Evolutionary conservation across 2,888 invertebrate species (phyloP), one percentile per base, ranked within the genome.

Genomic region (Phaonia tiefii): DNA sequence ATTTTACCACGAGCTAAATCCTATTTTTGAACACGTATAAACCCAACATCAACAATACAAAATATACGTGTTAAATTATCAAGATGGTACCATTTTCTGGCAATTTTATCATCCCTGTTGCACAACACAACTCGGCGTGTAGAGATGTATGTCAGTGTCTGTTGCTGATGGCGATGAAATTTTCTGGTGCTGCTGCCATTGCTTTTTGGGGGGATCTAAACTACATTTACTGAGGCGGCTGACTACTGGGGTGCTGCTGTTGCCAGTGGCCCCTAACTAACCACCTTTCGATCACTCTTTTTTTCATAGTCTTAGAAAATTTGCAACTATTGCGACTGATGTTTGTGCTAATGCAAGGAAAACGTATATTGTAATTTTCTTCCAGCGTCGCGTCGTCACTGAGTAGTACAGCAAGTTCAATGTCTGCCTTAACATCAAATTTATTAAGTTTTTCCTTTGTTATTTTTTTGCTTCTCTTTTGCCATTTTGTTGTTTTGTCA

Each of bases 391-490:
- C n/a, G 3, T 31, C 31, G 31, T 31, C 31, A 3, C 8, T 3
- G 31, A 5, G 37, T 39, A 51, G 37, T 31, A 42, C 15, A 22
- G 37, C 76, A 78, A 78, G 78, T 81, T 81, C 75, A 78, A 81
- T 78, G 81, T 75, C 81, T 81, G 77, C 74, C 71, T 71, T 71
- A 74, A 78, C 67, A 69, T 58, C 42, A 26, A 72, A 63, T 49
- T 31, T 71, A 75, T 69, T 46, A 78, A 75, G 72, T n/a, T 81
- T 54, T 81, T 81, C 76, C 63, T 74, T 81, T 67, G 78, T 78
- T 81, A 75, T 81, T 60, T 60, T 39, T 25, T 54, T 17, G 25
- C 13, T 31, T 31, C 17, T 20, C 20, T 8, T 20, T 63, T 63
- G 39, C 63, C 13, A 31, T 58, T 22, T 63, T 11, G 22, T 63